Evolutionary conservation across 1,140 invertebrate species (phyloP), one percentile per base, ranked within the genome.

Genomic region (Drosophila punjabiensis): DNA sequence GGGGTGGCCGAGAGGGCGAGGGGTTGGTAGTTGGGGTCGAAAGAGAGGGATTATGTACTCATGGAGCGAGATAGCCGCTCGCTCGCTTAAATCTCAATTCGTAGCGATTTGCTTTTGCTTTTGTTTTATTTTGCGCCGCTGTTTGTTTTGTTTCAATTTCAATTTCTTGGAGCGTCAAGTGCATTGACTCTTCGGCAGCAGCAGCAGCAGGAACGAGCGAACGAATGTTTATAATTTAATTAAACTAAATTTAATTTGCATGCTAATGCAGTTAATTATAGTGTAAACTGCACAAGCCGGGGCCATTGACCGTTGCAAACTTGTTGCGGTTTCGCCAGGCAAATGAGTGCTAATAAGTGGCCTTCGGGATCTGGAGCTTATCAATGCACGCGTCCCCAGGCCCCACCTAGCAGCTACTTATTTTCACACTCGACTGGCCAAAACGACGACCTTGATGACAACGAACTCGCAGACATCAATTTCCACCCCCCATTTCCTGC

Each of bases 221-320:
- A 76, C 78, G 66, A 59, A 43, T 69, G 56, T 60, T 79, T 60
- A 59, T 89, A 84, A 84, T 88, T 89, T 73, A 89, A 88, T 89
- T 89, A 81, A 89, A 88, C 81, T 88, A 88, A 88, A 88, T 84
- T 89, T 85, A 81, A 88, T 88, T 88, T 85, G 69, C 85, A 89
- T 88, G 81, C 58, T 79, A 84, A 81, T 58, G 81, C 73, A 77
- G 30, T 83, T 84, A 89, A 85, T 73, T 76, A 77, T 81, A 88
- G 74, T 87, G 74, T 87, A 88, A 83, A 69, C 85, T 88, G 81
- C 76, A 78, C 18, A 45, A 30, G 53, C 33, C 24, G 43, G 28
- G 84, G 78, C 70, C 77, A 89, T 59, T 47, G 81, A 63, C 73
- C 85, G 39, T n/a, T 39, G 50, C 35, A 45, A 53, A 64, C 53